Percentiles rank a stretch among this genome's conserved stretches.
Conservation (phyloP, 2,113 vertebrate species). For the Numenius arquata region DNA sequence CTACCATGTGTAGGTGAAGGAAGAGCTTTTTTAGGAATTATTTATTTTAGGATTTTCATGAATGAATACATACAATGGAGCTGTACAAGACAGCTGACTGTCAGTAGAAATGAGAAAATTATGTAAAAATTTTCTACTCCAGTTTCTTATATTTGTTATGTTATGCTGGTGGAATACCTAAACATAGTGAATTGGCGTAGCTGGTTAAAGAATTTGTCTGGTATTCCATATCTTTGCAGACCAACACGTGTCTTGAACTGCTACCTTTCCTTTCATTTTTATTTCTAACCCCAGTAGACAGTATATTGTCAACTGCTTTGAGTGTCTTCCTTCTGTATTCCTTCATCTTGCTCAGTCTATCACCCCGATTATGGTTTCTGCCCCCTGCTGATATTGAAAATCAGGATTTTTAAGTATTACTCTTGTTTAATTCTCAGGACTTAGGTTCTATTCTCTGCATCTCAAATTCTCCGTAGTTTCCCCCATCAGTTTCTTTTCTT, state of each 20-base stretch:
- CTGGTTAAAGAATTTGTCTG: neutral
- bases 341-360: neutral
- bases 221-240: neutral
- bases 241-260: neutral
- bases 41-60: neutral
- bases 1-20: neutral
- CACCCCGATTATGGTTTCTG: neutral
- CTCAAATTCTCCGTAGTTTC: neutral
- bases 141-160: neutral
- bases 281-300: neutral
- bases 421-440: neutral
- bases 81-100: neutral
- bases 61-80: fast-evolving
- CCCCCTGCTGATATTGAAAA: neutral
- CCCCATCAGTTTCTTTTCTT: neutral
- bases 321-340: neutral
- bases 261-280: neutral
- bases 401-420: neutral
- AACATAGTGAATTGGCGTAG: neutral
- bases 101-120: neutral
- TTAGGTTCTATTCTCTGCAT: neutral
- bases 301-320: neutral
- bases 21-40: neutral
- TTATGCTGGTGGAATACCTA: neutral
- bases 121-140: neutral